Evolutionary conservation across 1,140 invertebrate genomes (phyloP), one percentile per base, ranked within the genome.

Genomic region (Bombyx mandarina): DNA sequence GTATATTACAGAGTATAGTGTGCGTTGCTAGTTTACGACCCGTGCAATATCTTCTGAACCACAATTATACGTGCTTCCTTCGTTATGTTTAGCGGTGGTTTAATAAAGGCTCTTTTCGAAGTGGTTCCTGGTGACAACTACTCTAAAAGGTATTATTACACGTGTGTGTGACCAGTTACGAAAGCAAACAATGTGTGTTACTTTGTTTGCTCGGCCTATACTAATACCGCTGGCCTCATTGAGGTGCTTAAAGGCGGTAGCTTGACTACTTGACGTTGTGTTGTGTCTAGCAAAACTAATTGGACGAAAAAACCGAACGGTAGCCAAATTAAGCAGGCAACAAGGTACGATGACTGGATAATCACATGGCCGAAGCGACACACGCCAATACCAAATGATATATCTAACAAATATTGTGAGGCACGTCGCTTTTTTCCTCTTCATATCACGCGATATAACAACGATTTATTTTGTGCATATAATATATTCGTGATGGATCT

Each of bases 181-280:
- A 70, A 58, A 60, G 71, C 60, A 75, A 74, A 78, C 69, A 75
- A 55, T 62, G 58, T 58, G 53, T 64, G 68, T 69, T 64, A 67
- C 62, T 52, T 65, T 77, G 63, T 82, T 82, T 78, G 58, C 67
- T 60, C 57, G 52, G 44, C 67, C 12, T 63, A 65, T 63, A 67
- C 73, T 61, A 75, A 79, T 63, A 82, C 46, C 53, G 57, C 58
- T 67, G 76, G 73, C 73, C 75, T 71, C 71, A 71, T 68, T 74
- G 66, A 67, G 61, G 63, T 56, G 63, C 71, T 62, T 61, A 48
- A 65, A 58, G 58, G 56, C 60, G 56, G 57, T 67, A 53, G 64
- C 55, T 26, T 45, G 56, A 55, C 65, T 61, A 62, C 65, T 48
- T 57, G 60, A 63, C 53, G 49, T 63, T 63, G 54, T 26, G 52